Evolutionary conservation across 2,113 vertebrate species (phyloP).

Genomic region (Campylomormyrus numenius): DNA sequence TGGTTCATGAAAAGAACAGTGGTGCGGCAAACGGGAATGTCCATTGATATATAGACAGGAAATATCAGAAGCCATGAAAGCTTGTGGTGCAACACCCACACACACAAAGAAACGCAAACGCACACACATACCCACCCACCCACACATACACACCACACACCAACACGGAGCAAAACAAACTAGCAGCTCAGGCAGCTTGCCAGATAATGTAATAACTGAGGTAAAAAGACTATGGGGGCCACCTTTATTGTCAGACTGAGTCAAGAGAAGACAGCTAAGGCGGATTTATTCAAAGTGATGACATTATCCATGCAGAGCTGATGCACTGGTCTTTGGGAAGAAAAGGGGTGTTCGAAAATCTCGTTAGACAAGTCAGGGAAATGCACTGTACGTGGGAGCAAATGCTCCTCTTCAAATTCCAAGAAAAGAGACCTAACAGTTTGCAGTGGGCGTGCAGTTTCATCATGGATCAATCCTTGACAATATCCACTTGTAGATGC

Average conservation of each 20-base stretch:
- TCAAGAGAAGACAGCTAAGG: not conserved
- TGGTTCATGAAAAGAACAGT: not conserved
- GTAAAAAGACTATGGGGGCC: not conserved
- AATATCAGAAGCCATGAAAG: not conserved
- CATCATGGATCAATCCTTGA: not conserved
- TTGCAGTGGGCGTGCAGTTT: constrained; percentile 14
- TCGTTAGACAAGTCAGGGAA: constrained; percentile 7
- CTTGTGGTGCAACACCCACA: not conserved
- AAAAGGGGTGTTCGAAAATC: constrained; percentile 5
- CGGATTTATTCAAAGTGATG: not conserved
- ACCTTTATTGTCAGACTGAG: not conserved
- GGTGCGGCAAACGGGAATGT: not conserved
- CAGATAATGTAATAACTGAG: not conserved
- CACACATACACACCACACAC: not conserved
- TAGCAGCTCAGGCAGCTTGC: not conserved
- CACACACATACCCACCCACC: not conserved
- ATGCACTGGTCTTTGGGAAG: not conserved
- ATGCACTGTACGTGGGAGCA: constrained; percentile 6
- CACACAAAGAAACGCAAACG: not conserved
- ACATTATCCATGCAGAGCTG: not conserved
- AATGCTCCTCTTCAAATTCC: constrained; percentile 8
- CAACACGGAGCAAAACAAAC: not conserved
- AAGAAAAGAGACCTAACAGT: constrained; percentile 10
- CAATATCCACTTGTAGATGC: not conserved
- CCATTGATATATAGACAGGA: not conserved